phyloP scores from a whole-genome alignment of 2,888 invertebrate species.

The Chaetogeoica ovagalla region DNA sequence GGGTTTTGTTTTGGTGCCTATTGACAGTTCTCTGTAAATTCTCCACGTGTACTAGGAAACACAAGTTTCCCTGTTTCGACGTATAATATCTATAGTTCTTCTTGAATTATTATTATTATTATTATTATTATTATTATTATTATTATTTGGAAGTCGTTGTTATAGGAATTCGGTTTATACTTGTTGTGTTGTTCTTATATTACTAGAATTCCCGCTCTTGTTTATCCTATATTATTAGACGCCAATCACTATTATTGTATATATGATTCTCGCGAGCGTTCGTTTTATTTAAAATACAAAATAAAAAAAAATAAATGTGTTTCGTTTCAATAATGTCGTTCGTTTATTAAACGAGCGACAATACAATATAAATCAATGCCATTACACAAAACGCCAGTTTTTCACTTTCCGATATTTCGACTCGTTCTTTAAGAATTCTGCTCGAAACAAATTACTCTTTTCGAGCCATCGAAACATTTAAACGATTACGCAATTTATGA shows the following conservation, averaged over 20 bases:
- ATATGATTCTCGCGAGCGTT: no score
- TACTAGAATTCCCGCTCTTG: background rate
- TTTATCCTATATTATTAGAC: no score
- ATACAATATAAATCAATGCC: background rate
- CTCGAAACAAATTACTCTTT: background rate
- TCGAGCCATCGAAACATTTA: no score
- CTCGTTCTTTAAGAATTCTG: background rate
- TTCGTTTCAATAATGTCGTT: background rate
- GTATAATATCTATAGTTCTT: slow-evolving; percentile 4
- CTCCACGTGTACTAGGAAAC: slow-evolving; percentile 15
- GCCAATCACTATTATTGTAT: no score
- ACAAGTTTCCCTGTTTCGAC: slow-evolving; percentile 11
- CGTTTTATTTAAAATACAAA: no score
- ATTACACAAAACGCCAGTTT: background rate
- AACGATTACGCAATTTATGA: no score
- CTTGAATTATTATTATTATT: slow-evolving; percentile 43
- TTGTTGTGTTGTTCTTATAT: background rate
- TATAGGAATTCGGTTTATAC: background rate
- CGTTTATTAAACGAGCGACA: background rate
- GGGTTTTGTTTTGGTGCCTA: slow-evolving; percentile 28
- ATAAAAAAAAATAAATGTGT: no score
- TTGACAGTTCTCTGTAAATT: slow-evolving; percentile 35
- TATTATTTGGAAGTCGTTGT: background rate
- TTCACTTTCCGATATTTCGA: background rate
- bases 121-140: slow-evolving; percentile 42